These are phyloP conservation scores for Malaclemys terrapin DNA, from an alignment of 2,113 vertebrate genomes.

Conservation along the genomic window DNA sequence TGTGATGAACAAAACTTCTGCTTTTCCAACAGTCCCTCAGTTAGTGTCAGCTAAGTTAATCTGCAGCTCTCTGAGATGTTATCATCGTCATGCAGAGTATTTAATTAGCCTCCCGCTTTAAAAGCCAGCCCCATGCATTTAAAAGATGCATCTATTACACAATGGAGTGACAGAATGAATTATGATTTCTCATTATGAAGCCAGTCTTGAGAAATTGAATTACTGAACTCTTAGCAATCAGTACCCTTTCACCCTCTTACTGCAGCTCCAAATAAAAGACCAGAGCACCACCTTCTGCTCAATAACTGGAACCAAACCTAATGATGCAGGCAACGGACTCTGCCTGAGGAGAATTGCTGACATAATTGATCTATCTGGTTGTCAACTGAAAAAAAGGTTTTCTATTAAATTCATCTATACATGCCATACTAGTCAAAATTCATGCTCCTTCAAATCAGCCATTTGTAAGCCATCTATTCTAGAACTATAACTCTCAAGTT, in stretches of 20 bases:
- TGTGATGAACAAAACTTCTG: not conserved
- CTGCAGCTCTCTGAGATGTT: not conserved
- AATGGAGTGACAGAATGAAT: slow-evolving; percentile 56
- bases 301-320: not conserved
- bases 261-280: not conserved
- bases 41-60: not conserved
- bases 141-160: slow-evolving; percentile 36
- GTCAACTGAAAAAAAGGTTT: not conserved
- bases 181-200: slow-evolving; percentile 34
- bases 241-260: not conserved
- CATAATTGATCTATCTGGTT: accelerated
- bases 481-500: not conserved
- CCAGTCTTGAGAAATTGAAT: slow-evolving; percentile 44
- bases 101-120: slow-evolving; percentile 59
- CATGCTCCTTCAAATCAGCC: not conserved
- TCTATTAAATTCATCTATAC: not conserved
- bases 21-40: not conserved
- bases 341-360: not conserved
- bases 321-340: not conserved
- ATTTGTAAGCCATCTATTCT: not conserved
- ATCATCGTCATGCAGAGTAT: slow-evolving; percentile 10
- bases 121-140: slow-evolving; percentile 59
- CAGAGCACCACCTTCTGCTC: slow-evolving; percentile 64
- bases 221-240: not conserved
- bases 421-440: not conserved